phyloP scores from a whole-genome alignment of 2,113 vertebrate species.

The Xiphophorus couchianus region DNA sequence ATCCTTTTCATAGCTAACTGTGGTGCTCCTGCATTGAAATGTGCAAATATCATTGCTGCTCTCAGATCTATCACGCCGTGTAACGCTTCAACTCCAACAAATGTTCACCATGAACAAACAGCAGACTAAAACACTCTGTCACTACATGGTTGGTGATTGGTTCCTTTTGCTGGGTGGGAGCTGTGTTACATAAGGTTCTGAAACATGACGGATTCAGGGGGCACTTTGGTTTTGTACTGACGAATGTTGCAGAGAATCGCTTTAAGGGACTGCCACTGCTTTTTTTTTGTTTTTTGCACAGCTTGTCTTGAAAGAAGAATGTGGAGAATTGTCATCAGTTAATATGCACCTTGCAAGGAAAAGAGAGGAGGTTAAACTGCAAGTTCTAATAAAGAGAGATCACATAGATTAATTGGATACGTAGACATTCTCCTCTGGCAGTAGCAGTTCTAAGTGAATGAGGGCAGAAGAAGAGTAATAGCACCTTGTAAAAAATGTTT shows the following conservation, averaged over 20 bases:
- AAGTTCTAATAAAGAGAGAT: constrained; percentile 16
- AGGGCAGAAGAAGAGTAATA: constrained; percentile 28
- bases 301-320: constrained; percentile 15
- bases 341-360: neutral
- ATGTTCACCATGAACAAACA: neutral
- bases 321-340: constrained; percentile 3
- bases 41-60: neutral
- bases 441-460: constrained; percentile 14
- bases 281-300: constrained; percentile 2
- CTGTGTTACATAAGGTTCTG: constrained; percentile 39
- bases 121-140: neutral
- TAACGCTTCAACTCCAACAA: neutral
- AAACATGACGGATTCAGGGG: constrained; percentile 27
- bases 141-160: constrained; percentile 17
- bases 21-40: neutral
- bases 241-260: constrained; percentile 9
- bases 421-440: constrained; percentile 9
- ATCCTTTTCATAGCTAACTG: neutral
- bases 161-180: constrained; percentile 10
- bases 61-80: constrained; percentile 4
- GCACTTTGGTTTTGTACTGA: constrained; percentile 30
- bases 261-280: constrained; percentile 17
- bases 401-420: constrained; percentile 17
- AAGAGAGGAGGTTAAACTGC: constrained; percentile 5
- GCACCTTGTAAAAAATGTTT: constrained; percentile 35